Percentiles rank a stretch among this genome's conserved stretches.
Evolutionary conservation across 1,140 invertebrate genomes (phyloP).

Genomic region (Dinoponera quadriceps): DNA sequence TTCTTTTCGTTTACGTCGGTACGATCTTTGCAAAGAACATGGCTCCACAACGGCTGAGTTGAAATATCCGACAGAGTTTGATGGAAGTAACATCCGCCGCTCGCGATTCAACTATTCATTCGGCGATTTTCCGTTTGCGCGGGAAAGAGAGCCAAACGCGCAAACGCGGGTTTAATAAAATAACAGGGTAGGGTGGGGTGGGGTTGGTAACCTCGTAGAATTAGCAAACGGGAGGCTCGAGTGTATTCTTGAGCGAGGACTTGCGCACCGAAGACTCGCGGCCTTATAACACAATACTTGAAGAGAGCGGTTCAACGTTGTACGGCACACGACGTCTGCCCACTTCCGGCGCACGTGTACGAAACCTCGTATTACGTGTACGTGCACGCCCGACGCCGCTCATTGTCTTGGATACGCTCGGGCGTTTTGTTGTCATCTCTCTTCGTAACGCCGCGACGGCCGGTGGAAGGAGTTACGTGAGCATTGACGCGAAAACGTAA

Average conservation of each 20-base stretch:
- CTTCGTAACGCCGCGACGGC: constrained; percentile 55
- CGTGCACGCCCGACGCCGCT: constrained; percentile 52
- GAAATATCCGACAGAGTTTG: no score
- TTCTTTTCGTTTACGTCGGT: no score
- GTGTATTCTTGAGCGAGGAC: constrained; percentile 23
- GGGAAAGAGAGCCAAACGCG: not conserved
- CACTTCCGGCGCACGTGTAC: constrained; percentile 52
- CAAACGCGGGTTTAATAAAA: constrained; percentile 1
- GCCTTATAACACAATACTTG: constrained; percentile 33
- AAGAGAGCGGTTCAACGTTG: constrained; percentile 45
- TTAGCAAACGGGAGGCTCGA: constrained; percentile 35
- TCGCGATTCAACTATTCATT: not conserved
- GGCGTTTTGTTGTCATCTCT: constrained; percentile 42
- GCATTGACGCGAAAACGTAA: constrained; percentile 45
- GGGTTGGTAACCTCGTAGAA: constrained; percentile 18
- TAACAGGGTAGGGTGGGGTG: not conserved
- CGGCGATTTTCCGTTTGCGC: not conserved
- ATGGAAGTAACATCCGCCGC: no score
- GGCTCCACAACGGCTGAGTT: no score
- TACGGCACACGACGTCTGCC: constrained; percentile 41
- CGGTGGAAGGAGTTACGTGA: not conserved
- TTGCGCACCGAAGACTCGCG: constrained; percentile 12
- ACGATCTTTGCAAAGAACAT: no score
- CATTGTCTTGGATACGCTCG: constrained; percentile 61
- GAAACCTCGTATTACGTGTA: constrained; percentile 50